Evolutionary conservation across 2,888 invertebrate species (phyloP), one percentile per base, ranked within the genome.

Genomic region (Coelinius sp.): DNA sequence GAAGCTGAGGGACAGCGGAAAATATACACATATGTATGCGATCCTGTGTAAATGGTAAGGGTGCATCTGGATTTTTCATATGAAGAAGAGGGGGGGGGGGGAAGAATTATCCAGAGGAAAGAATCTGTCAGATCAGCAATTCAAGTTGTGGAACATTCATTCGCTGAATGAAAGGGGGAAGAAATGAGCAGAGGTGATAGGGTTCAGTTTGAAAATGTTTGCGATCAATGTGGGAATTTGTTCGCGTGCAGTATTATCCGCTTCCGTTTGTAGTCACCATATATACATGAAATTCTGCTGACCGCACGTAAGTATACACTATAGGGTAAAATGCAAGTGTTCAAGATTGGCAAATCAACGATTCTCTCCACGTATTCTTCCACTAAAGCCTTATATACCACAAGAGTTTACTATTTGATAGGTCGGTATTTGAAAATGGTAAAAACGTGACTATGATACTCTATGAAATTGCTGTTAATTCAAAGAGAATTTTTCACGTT

Each of bases 1-100:
- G 46, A 17, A 53, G 68, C 24, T 56, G 68, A 46, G 56, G 56
- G 62, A 73, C 70, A 68, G 46, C 65, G 44, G 70, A 74, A 75
- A 74, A 74, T 74, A 69, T 73, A 71, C 10, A 35, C 35, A 35
- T 10, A 75, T 72, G 67, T 73, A 68, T 70, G 68, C 52, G 76
- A 49, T 53, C 68, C 14, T 70, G 69, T 59, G 17, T 66, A 24
- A 53, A 14, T 8, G 24, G 66, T n/a, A n/a, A n/a, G n/a, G n/a
- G n/a, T n/a, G n/a, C n/a, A n/a, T 31, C 31, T 5, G 41, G 12
- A 41, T 41, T 10, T n/a, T 10, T n/a, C 12, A 12, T n/a, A 41
- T 41, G 10, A 41, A 41, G 1, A 6, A 1, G n/a, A n/a, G n/a
- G n/a, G n/a, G n/a, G n/a, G n/a, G n/a, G n/a, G n/a, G n/a, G n/a